Conservation (phyloP, 2,113 vertebrate genomes). For the Aythya baeri region DNA sequence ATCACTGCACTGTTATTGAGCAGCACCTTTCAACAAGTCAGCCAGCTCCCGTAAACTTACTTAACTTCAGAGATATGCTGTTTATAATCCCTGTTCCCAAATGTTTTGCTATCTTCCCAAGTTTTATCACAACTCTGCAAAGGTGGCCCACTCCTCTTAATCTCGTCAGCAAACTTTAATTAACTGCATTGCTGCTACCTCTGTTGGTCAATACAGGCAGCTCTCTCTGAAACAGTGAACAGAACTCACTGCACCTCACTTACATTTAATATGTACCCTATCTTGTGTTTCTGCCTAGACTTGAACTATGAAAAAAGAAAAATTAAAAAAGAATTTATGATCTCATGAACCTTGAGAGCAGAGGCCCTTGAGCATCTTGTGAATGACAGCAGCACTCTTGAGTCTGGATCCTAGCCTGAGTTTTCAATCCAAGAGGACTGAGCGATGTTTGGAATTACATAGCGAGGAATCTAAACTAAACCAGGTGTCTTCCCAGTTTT, state of each 20-base stretch:
- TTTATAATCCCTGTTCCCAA: background rate
- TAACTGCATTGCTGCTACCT: background rate
- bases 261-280: background rate
- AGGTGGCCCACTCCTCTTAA: background rate
- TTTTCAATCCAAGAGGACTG: slow-evolving; percentile 60
- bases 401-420: slow-evolving; percentile 41
- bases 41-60: background rate
- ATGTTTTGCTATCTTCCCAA: background rate
- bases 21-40: background rate
- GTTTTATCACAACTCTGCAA: background rate
- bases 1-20: background rate
- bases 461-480: slow-evolving; percentile 71
- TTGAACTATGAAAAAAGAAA: background rate
- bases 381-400: slow-evolving; percentile 60
- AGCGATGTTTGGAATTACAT: slow-evolving; percentile 67
- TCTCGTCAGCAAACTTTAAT: background rate
- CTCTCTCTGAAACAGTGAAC: background rate
- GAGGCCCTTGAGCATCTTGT: slow-evolving; percentile 58
- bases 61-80: background rate
- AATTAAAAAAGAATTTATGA: slow-evolving; percentile 60
- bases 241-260: rapidly evolving
- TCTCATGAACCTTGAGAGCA: slow-evolving; percentile 63
- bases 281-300: background rate
- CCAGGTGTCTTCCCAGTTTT: slow-evolving; percentile 69
- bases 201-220: background rate